Evolutionary conservation across 2,113 vertebrate genomes (phyloP).

Genomic region (Chaetodon auriga): DNA sequence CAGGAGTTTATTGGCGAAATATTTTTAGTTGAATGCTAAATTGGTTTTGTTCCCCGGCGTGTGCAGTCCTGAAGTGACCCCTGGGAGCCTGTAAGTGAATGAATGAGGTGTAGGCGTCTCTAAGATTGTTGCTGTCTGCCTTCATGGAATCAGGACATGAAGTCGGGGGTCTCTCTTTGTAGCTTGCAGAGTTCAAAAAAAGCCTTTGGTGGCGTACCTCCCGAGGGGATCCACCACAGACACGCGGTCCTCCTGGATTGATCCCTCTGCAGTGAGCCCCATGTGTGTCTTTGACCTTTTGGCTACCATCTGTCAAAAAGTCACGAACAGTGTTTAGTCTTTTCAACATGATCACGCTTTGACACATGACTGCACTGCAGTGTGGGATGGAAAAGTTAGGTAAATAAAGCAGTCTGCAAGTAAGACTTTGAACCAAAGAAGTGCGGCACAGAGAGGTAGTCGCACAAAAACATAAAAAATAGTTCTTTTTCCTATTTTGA

Average conservation of each 20-base stretch:
- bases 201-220: constrained; percentile 72
- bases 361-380: constrained; percentile 7
- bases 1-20: constrained; percentile 2
- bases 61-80: constrained; percentile 34
- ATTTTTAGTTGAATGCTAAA: constrained; percentile 36
- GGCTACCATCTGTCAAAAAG: constrained; percentile 71
- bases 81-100: constrained; percentile 45
- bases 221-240: constrained; percentile 54
- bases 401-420: background rate
- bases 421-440: background rate
- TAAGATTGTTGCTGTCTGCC: constrained; percentile 45
- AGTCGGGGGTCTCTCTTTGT: constrained; percentile 75
- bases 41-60: constrained; percentile 27
- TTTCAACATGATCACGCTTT: constrained; percentile 27
- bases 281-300: constrained; percentile 83
- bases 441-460: background rate
- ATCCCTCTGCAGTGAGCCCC: constrained; percentile 68
- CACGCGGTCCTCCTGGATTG: constrained; percentile 63
- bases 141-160: constrained; percentile 53
- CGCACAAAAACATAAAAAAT: background rate
- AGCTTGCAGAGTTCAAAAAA: constrained; percentile 81
- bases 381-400: background rate
- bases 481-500: too few species aligned
- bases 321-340: constrained; percentile 53
- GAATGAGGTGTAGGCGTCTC: constrained; percentile 49